Percentiles rank a stretch among this genome's conserved stretches.
Evolutionary conservation across 2,113 vertebrate species (phyloP).

Genomic region (Numenius arquata): DNA sequence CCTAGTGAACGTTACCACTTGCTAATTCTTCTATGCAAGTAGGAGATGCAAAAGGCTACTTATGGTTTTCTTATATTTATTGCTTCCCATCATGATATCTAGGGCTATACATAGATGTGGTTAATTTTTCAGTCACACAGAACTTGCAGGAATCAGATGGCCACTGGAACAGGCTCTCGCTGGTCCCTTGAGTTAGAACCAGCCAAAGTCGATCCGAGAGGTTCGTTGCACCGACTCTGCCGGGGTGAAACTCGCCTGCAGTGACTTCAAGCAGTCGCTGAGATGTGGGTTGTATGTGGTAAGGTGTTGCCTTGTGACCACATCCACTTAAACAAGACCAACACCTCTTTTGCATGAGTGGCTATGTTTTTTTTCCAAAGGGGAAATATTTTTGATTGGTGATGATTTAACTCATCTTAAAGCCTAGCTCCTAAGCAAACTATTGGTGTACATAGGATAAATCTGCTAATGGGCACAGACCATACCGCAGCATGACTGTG

Average conservation of each 20-base stretch:
- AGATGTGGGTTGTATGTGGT: background rate
- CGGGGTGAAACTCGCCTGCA: background rate
- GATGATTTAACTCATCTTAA: background rate
- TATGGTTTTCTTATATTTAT: background rate
- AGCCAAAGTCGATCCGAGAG: background rate
- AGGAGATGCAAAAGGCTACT: background rate
- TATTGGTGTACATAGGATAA: background rate
- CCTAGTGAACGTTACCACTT: background rate
- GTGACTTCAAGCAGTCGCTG: background rate
- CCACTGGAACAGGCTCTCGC: background rate
- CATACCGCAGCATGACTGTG: background rate
- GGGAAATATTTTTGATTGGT: background rate
- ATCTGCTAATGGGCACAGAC: background rate
- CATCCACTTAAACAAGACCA: background rate
- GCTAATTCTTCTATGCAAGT: background rate
- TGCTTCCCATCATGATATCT: background rate
- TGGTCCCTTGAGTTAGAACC: background rate
- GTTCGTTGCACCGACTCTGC: background rate
- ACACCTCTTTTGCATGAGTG: background rate
- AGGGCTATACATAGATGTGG: background rate
- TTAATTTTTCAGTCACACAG: background rate
- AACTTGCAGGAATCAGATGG: background rate
- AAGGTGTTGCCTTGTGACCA: background rate
- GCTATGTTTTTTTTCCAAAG: background rate
- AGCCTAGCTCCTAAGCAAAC: background rate